These are phyloP conservation scores for Trachelus troglodyta DNA, from an alignment of 2,888 invertebrate species.

Conservation along the genomic window DNA sequence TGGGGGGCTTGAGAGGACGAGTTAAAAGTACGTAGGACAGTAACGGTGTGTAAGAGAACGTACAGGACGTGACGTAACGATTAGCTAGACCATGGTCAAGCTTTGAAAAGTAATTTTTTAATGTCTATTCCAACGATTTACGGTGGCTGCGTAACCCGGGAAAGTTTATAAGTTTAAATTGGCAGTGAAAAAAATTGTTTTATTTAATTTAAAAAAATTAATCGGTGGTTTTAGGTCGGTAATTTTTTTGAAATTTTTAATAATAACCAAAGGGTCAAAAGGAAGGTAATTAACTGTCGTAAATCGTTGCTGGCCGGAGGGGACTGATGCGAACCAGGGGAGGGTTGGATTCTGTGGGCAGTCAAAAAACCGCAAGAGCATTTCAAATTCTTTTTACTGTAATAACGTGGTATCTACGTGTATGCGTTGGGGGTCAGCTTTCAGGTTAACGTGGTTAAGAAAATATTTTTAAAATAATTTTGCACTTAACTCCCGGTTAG, in stretches of 20 bases:
- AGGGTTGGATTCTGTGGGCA: slow-evolving; percentile 7
- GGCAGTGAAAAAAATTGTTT: neutral
- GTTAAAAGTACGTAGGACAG: slow-evolving; percentile 5
- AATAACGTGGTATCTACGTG: slow-evolving; percentile 14
- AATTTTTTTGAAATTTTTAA: neutral
- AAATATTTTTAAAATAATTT: slow-evolving; percentile 65
- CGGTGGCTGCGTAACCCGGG: neutral
- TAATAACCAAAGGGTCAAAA: neutral
- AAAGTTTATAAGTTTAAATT: neutral
- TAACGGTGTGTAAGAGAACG: neutral
- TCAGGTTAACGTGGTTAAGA: slow-evolving; percentile 60
- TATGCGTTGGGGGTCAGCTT: slow-evolving; percentile 51
- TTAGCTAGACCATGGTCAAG: neutral
- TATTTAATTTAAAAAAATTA: neutral
- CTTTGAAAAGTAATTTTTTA: neutral
- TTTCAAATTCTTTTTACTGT: slow-evolving; percentile 19
- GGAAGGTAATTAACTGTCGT: neutral
- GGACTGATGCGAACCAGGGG: neutral
- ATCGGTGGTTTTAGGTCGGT: neutral
- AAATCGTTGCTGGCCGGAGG: neutral
- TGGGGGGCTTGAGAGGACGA: neutral
- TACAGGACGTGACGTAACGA: neutral
- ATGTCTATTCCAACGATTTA: neutral
- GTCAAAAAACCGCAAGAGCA: slow-evolving; percentile 16
- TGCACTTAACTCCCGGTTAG: slow-evolving; percentile 53